Conservation (phyloP, 1,140 invertebrate genomes). For the Cepaea nemoralis region DNA sequence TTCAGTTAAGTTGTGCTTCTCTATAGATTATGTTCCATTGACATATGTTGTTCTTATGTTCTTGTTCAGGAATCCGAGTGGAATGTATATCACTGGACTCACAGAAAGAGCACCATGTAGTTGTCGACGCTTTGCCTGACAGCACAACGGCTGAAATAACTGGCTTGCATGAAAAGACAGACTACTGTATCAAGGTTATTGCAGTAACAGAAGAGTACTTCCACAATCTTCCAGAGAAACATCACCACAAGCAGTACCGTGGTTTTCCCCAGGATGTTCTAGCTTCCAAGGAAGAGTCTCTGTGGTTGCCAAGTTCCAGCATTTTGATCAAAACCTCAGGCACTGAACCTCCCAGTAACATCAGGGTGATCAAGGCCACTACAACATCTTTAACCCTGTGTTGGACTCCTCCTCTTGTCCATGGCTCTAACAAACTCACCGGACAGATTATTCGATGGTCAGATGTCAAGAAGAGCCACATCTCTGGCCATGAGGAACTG, state of each 20-base stretch:
- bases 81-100: conserved; percentile 67
- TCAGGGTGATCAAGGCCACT: conserved; percentile 61
- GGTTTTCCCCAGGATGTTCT: conserved; percentile 60
- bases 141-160: conserved; percentile 62
- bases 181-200: conserved; percentile 68
- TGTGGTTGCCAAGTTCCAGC: conserved; percentile 68
- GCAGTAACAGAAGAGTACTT: conserved; percentile 72
- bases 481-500: conserved; percentile 57
- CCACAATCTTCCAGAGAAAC: conserved; percentile 64
- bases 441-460: conserved; percentile 69
- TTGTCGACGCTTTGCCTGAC: conserved; percentile 65
- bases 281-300: conserved; percentile 61
- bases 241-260: conserved; percentile 60
- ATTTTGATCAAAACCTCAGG: conserved; percentile 68
- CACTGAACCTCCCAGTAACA: conserved; percentile 67
- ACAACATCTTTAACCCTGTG: conserved; percentile 61
- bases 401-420: conserved; percentile 68
- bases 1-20: too few relatives aligned
- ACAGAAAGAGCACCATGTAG: conserved; percentile 56
- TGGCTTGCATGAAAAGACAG: conserved; percentile 67
- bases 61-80: conserved; percentile 65
- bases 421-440: conserved; percentile 68
- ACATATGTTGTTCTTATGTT: too few relatives aligned
- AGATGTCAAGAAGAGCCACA: conserved; percentile 55
- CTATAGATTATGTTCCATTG: too few relatives aligned